phyloP scores from a whole-genome alignment of 2,888 invertebrate genomes.

The Anaspis maculata region DNA sequence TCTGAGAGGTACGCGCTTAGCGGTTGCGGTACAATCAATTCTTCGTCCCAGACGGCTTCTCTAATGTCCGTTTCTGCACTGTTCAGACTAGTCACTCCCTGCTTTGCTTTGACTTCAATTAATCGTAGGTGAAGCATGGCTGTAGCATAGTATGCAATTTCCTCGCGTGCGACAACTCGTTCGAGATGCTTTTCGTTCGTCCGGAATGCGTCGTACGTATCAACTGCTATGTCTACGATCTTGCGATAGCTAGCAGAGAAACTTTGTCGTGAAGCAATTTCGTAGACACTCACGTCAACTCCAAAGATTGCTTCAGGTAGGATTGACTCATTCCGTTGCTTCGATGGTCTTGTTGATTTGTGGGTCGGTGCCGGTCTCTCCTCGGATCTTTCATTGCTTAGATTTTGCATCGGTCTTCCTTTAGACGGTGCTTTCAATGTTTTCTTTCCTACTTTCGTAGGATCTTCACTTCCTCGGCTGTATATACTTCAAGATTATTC shows the following conservation, averaged over 20 bases:
- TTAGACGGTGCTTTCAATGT: conserved; percentile 1
- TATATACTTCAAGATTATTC: no score
- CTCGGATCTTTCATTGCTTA: neutral
- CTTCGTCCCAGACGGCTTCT: conserved; percentile 20
- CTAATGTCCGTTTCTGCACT: conserved; percentile 20
- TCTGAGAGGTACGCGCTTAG: no score
- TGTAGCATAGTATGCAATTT: conserved; percentile 24
- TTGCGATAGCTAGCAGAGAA: conserved; percentile 5
- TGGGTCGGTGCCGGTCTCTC: conserved; percentile 4
- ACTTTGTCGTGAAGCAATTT: conserved; percentile 11
- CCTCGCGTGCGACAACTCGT: conserved; percentile 18
- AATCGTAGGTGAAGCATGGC: conserved; percentile 17
- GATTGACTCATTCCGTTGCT: conserved; percentile 10
- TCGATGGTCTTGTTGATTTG: conserved; percentile 3
- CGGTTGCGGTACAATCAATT: conserved; percentile 28
- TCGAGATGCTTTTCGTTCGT: conserved; percentile 23
- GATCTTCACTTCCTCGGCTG: no score
- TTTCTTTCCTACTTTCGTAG: conserved; percentile 8
- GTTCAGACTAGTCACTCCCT: conserved; percentile 20
- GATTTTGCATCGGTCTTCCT: neutral
- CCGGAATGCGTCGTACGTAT: conserved; percentile 7
- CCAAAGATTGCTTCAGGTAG: conserved; percentile 10
- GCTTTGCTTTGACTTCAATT: conserved; percentile 22
- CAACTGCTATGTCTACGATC: conserved; percentile 6
- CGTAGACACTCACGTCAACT: conserved; percentile 11